phyloP scores from a whole-genome alignment of 2,113 vertebrate genomes.

The Stegostoma tigrinum region DNA sequence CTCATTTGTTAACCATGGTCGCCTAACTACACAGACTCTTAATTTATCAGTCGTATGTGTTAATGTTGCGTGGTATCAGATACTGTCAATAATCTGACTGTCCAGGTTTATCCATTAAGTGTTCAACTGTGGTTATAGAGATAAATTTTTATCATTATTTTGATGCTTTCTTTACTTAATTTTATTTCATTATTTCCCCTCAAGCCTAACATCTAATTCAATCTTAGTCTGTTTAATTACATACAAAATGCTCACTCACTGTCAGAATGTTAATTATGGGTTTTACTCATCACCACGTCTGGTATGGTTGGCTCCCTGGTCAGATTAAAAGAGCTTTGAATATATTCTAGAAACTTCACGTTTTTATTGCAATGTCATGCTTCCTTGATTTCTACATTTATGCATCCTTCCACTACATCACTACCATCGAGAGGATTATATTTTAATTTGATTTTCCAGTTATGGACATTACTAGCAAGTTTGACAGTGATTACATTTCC shows the following conservation, averaged over 20 bases:
- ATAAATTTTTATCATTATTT: background rate
- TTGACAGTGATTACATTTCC: background rate
- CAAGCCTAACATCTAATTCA: background rate
- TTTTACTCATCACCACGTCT: background rate
- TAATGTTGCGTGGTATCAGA: background rate
- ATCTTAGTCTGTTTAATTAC: background rate
- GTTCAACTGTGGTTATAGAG: background rate
- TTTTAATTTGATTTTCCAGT: background rate
- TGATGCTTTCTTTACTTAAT: background rate
- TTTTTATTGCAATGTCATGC: background rate
- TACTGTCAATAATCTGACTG: background rate
- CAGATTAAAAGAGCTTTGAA: background rate
- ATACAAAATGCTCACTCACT: background rate
- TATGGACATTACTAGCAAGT: background rate
- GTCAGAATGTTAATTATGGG: background rate
- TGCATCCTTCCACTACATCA: background rate
- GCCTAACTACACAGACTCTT: background rate
- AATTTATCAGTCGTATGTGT: background rate
- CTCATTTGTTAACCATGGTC: background rate
- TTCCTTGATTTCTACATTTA: background rate
- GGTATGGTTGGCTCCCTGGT: background rate
- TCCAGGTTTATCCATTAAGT: background rate
- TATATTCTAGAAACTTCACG: background rate
- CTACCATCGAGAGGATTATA: background rate
- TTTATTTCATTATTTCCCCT: background rate